Base-by-base conservation (phyloP, 2,113 vertebrate species). In the Myiozetetes cayanensis region DNA sequence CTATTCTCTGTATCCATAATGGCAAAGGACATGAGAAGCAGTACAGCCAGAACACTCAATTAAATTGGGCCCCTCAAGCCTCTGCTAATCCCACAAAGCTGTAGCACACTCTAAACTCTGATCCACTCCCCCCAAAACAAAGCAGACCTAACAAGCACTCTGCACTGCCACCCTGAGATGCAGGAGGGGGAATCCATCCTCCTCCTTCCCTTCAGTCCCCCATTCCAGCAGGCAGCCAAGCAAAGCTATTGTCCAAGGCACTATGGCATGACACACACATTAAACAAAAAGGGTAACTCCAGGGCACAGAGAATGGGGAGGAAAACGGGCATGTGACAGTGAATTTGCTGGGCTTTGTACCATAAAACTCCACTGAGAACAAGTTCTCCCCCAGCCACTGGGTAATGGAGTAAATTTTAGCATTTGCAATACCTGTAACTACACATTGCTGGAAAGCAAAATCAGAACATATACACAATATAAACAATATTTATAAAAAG, bases 71-170 rank as follows among this genome's bases (percentile, higher is more conserved):
- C 87, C 44, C 62, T 87, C 67, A 78, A 89, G 82, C 66, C 58
- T 83, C 74, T 76, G 55, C 56, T 92, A 94, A 91, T 79, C 78
- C 71, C 63, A 79, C 74, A 73, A 74, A 96, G 59, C 58, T 70
- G 71, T 5, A 70, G 71, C 37, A 87, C 25, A 47, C 66, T 78
- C 30, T 46, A 76, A 87, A 78, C 49, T 84, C 67, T 33, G 56
- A 61, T 43, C 50, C 33, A 75, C 8, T 17, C 25, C 21, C 71
- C 23, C 8, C n/a, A 80, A 92, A 72, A 22, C 12, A 35, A 82
- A 71, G 55, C 23, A 50, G 49, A 59, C 11, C n/a, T 81, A 80
- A 84, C 24, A 53, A 59, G 71, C 41, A 22, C 62, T 66, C 41
- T 75, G 12, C 44, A 56, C 18, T 61, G 44, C 58, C 63, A 22